phyloP scores from a whole-genome alignment of 1,140 invertebrate genomes.

The Panonychus citri region DNA sequence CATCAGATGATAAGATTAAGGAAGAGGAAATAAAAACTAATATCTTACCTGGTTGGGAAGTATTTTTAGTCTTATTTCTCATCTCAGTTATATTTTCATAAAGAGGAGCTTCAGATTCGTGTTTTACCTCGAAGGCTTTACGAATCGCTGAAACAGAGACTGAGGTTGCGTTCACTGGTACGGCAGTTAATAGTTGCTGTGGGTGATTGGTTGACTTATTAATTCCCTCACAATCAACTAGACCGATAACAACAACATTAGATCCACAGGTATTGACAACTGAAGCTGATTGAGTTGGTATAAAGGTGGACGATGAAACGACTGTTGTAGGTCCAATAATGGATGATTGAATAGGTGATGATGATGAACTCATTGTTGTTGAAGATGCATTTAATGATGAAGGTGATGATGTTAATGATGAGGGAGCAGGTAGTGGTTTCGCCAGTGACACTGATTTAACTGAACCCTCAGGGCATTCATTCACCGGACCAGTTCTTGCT shows the following conservation, averaged over 20 bases:
- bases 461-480: not conserved
- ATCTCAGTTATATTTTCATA: not conserved
- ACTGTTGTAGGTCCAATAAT: not conserved
- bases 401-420: not conserved
- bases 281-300: not conserved
- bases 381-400: not conserved
- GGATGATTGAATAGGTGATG: not conserved
- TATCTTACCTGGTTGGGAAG: not conserved
- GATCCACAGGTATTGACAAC: not conserved
- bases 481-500: not conserved
- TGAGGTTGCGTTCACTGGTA: too few species aligned
- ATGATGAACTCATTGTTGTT: not conserved
- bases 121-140: not conserved
- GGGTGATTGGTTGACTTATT: too few species aligned
- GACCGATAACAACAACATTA: too few species aligned
- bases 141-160: not conserved
- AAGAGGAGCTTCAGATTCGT: not conserved
- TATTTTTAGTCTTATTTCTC: not conserved
- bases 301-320: not conserved
- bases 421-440: not conserved
- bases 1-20: too few species aligned
- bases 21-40: too few species aligned
- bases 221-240: too few species aligned
- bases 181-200: too few species aligned
- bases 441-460: not conserved